Percentiles rank a stretch among this genome's conserved stretches.
Conservation (phyloP, 2,113 vertebrate genomes). For the Dromas ardeola region DNA sequence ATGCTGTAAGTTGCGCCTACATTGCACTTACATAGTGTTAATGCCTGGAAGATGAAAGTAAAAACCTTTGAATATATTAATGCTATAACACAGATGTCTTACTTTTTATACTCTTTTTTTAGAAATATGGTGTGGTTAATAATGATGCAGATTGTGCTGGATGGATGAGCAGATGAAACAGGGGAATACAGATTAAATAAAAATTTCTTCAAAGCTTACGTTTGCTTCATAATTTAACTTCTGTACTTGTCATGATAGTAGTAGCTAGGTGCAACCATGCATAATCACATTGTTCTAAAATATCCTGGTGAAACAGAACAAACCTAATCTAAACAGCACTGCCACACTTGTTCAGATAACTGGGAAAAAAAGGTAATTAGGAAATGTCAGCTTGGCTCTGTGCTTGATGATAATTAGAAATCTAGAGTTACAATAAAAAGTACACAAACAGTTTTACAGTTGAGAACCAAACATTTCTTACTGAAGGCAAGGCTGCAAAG, state of each 20-base stretch:
- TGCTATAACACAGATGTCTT: conserved; percentile 85
- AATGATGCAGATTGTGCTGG: conserved; percentile 86
- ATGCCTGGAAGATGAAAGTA: conserved; percentile 85
- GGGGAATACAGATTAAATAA: conserved; percentile 87
- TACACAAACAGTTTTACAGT: background rate
- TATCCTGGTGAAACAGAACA: conserved; percentile 56
- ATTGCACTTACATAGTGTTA: conserved; percentile 77
- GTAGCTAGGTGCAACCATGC: conserved; percentile 69
- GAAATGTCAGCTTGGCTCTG: background rate
- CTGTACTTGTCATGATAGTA: conserved; percentile 75
- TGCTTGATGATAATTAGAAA: background rate
- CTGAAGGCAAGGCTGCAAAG: background rate
- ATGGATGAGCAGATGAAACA: conserved; percentile 84
- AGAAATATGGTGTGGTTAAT: conserved; percentile 82
- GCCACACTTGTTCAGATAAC: conserved; percentile 35
- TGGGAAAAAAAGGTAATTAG: conserved; percentile 24
- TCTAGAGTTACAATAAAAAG: background rate
- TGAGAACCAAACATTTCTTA: background rate
- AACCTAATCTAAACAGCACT: conserved; percentile 49
- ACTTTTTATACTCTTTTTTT: conserved; percentile 78
- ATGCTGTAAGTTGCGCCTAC: conserved; percentile 71
- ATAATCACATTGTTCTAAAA: conserved; percentile 75
- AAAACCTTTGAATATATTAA: conserved; percentile 89
- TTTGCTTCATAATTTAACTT: conserved; percentile 87
- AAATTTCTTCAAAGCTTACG: conserved; percentile 83